A percentile compares a stretch with the other conserved stretches of the same genome.
Conservation (phyloP, 2,113 vertebrate genomes). For the Symphodus melops region DNA sequence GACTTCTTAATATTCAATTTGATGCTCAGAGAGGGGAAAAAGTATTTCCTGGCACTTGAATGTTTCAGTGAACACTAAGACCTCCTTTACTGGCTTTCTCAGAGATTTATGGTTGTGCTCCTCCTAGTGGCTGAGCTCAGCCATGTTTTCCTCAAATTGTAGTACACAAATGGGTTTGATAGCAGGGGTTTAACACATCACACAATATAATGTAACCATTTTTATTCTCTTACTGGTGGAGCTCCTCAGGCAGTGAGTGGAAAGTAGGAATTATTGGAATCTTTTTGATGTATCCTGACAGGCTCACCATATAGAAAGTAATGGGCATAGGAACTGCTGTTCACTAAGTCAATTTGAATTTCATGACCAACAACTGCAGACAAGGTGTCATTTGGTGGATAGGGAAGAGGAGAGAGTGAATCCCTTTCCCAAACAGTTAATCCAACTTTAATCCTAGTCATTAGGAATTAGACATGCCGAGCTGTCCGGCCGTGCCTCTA, state of each 20-base stretch:
- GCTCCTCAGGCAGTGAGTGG: constrained; percentile 20
- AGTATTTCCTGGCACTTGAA: not conserved
- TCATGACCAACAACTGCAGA: constrained; percentile 95
- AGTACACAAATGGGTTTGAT: constrained; percentile 65
- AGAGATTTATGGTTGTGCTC: constrained; percentile 74
- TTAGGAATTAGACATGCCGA: constrained; percentile 99
- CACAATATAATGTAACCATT: constrained; percentile 53
- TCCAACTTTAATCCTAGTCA: constrained; percentile 99
- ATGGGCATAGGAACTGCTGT: constrained; percentile 69
- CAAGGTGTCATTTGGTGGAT: constrained; percentile 92
- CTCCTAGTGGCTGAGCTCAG: constrained; percentile 81
- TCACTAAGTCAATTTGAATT: constrained; percentile 87
- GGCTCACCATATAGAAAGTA: constrained; percentile 57
- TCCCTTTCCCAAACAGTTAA: constrained; percentile 99
- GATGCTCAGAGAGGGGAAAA: constrained; percentile 12
- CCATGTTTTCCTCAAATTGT: constrained; percentile 49
- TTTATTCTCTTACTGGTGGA: constrained; percentile 39
- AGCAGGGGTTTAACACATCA: constrained; percentile 65
- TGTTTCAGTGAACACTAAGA: constrained; percentile 41
- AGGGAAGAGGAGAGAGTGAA: constrained; percentile 83
- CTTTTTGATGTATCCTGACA: constrained; percentile 68
- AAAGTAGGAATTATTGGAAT: constrained; percentile 52
- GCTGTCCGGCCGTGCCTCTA: constrained; percentile 99
- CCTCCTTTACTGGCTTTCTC: constrained; percentile 52
- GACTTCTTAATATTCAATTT: constrained; percentile 6